Evolutionary conservation across 2,797 vertebrate genomes (phyloP).

Genomic region (Orientallactaga sibirica): DNA sequence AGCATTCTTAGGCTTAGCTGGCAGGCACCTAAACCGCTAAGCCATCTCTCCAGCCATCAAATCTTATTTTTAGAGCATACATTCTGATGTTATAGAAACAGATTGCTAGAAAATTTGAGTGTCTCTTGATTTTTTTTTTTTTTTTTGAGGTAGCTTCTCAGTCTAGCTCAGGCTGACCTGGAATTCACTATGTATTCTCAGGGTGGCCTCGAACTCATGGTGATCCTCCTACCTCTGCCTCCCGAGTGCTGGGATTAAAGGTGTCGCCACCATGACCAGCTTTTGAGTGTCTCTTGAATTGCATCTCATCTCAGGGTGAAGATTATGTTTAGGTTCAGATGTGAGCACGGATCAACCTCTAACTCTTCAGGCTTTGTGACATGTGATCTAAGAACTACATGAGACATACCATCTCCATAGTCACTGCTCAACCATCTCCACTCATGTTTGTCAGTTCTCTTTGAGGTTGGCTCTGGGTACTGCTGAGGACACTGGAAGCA

Average conservation of each 20-base stretch:
- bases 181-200: too few relatives aligned
- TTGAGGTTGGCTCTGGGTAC: not conserved
- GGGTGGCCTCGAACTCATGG: too few relatives aligned
- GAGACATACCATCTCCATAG: not conserved
- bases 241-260: too few relatives aligned
- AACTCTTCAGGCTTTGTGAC: fast-evolving
- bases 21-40: too few relatives aligned
- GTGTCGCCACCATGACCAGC: too few relatives aligned
- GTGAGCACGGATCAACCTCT: not conserved
- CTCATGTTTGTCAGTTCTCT: not conserved
- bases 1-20: too few relatives aligned
- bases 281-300: not conserved
- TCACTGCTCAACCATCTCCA: not conserved
- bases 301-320: not conserved
- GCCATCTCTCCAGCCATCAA: too few relatives aligned
- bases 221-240: too few relatives aligned
- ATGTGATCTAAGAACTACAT: not conserved
- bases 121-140: too few relatives aligned
- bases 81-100: not conserved
- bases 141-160: too few relatives aligned
- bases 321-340: not conserved
- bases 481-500: not conserved
- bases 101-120: not conserved
- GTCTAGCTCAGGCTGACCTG: too few relatives aligned
- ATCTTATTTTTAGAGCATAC: conserved; percentile 16